A percentile compares a stretch with the other conserved stretches of the same genome.
Evolutionary conservation across 2,113 vertebrate genomes (phyloP).

Genomic region (Hystrix brachyura): DNA sequence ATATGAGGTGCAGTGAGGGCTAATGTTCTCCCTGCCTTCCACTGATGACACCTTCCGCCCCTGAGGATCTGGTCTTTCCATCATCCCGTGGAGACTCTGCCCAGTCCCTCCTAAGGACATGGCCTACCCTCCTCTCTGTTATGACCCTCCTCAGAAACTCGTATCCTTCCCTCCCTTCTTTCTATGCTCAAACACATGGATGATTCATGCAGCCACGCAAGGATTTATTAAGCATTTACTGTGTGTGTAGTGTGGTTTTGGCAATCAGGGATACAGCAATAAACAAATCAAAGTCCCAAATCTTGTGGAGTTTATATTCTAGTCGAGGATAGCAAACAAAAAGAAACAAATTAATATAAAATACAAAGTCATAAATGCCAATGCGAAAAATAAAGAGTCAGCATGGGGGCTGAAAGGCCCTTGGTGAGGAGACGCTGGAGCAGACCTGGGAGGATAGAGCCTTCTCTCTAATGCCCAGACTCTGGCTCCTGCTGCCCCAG

Average conservation of each 20-base stretch:
- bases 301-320: neutral
- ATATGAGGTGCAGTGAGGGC: neutral
- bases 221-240: neutral
- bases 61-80: neutral
- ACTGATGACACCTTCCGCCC: neutral
- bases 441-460: fast-evolving
- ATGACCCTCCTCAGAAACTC: neutral
- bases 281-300: neutral
- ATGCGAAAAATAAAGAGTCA: neutral
- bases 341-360: neutral
- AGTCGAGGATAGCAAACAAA: neutral
- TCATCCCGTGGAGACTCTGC: neutral
- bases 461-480: neutral
- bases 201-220: neutral
- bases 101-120: neutral
- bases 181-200: neutral
- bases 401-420: neutral
- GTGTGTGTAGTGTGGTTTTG: neutral
- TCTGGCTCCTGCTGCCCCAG: neutral
- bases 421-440: neutral
- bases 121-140: neutral
- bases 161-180: neutral
- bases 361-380: neutral
- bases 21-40: neutral
- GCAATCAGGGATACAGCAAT: neutral